Evolutionary conservation across 2,113 vertebrate genomes (phyloP), one percentile per base, ranked within the genome.

Genomic region (Cyprinodon tularosa): DNA sequence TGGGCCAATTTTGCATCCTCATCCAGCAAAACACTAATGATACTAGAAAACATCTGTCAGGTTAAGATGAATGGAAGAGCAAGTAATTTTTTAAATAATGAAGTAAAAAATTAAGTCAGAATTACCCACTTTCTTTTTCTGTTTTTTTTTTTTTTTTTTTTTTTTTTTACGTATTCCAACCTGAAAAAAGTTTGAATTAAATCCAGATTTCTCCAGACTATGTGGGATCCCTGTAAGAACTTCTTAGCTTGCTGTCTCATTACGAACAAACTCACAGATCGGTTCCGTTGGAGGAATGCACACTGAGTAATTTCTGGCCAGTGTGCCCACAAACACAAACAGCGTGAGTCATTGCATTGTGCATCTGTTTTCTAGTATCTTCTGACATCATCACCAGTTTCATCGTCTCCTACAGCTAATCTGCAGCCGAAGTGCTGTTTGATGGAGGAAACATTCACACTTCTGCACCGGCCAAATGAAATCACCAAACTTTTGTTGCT

Each of bases 331-430:
- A 66, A 66, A 42, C 47, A 50, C 42, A 10, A 76, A 74, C 68
- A 77, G 36, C 62, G 62, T 75, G 79, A 86, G 68, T 84, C 87
- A 88, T 3, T 62, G 20, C 68, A 42, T 57, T 62, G 10, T 78
- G 48, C 66, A 70, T 82, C 76, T 72, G 78, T 36, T 76, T 29
- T 66, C 20, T 38, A 59, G 36, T 4, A 0, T 64, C 37, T 66
- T 3, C 42, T 77, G 67, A 77, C 72, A 68, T 62, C 71, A 70
- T 29, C 67, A 36, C 53, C 64, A 53, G 45, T 71, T 59, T 66
- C 44, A 53, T 15, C 62, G 62, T 37, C 66, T 62, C 40, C 50
- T 60, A 10, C 62, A 50, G 50, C 48, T 20, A 37, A 6, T 67
- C 38, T 40, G 11, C 66, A 62, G 50, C 42, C 62, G 29, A 15